Base-by-base conservation (phyloP, 2,888 invertebrate species). In the Sturmia bella region DNA sequence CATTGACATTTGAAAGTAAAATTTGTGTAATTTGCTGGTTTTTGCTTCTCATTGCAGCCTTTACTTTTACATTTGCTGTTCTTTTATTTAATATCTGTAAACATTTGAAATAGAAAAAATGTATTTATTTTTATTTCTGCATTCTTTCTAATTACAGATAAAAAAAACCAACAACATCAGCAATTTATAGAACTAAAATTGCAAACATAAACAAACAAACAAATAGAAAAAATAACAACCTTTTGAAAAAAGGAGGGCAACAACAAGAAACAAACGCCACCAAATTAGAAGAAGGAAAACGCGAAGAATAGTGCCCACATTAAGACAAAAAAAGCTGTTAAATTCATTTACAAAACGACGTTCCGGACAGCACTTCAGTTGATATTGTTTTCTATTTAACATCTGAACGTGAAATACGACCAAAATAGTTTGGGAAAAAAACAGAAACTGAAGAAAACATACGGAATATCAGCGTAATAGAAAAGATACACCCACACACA, bases 1-100 rank as follows among this genome's bases (percentile, higher is more conserved):
- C 77, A 78, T 82, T 82, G 82, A 77, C 82, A 82, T 82, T 82
- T 82, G 54, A 78, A 82, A 74, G 82, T 78, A 70, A 82, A 82
- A 77, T 78, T 77, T 74, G 70, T 78, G 57, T 82, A 78, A 82
- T 78, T 64, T 70, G 37, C 48, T 37, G 32, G 0, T 54, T 72
- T 52, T 21, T 3, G 5, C 59, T 17, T 61, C 63, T 15, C 45
- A 11, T 15, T 32, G 19, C 7, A 17, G 32, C 66, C 21, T 52
- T 43, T 21, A n/a, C 1, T 27, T 64, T 52, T 74, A 12, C 43
- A 50, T 61, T 32, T 27, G 1, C 17, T 59, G 15, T 19, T 57
- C 21, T 63, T 73, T 69, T 39, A 37, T 43, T 57, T 61, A 39
- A 43, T 74, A 64, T 77, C 32, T 64, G 11, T 56, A 56, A 50